Evolutionary conservation across 2,797 vertebrate species (phyloP).

Genomic region (Lophotriccus pileatus): DNA sequence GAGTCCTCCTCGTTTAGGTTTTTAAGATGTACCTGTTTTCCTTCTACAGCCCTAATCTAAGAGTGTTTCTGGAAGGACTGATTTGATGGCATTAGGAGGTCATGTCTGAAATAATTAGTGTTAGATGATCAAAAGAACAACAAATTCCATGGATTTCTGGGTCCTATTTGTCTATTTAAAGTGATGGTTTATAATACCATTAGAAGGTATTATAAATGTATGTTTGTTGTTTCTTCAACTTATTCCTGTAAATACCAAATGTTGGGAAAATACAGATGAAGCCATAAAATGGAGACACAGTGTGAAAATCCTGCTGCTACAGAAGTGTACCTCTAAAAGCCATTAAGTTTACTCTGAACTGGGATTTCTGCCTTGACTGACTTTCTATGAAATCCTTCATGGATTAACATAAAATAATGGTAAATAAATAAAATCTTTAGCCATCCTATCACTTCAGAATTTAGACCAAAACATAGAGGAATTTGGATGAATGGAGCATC

Average conservation of each 20-base stretch:
- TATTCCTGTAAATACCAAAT: background rate
- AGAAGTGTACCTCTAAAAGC: background rate
- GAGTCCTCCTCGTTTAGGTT: background rate
- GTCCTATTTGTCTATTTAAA: background rate
- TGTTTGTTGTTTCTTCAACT: background rate
- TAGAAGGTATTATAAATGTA: background rate
- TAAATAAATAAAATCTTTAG: background rate
- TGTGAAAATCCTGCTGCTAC: background rate
- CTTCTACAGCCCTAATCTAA: rapidly evolving
- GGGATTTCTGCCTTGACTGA: background rate
- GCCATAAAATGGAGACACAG: background rate
- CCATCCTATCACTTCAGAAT: background rate
- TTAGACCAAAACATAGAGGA: background rate
- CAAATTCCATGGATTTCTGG: background rate
- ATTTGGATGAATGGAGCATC: background rate
- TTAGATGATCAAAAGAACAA: background rate
- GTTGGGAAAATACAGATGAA: background rate
- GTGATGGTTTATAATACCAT: background rate
- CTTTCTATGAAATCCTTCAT: background rate
- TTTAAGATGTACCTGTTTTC: background rate
- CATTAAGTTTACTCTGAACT: background rate
- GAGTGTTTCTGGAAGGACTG: background rate
- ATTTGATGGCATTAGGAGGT: background rate
- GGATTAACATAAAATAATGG: background rate
- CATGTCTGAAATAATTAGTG: background rate